Conservation (phyloP, 2,888 invertebrate species). For the Pseudococcus longispinus region DNA sequence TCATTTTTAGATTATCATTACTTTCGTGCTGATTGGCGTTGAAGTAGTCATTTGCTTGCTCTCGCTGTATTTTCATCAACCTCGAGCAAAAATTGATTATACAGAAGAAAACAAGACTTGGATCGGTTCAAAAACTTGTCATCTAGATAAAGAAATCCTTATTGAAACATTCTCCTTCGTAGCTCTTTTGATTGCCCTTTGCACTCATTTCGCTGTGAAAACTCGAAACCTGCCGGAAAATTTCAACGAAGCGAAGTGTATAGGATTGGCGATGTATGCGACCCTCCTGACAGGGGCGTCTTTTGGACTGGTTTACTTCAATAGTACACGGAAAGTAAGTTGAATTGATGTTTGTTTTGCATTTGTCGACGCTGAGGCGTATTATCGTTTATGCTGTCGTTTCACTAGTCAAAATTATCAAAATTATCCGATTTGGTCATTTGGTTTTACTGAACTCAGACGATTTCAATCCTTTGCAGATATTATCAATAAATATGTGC, state of each 20-base stretch:
- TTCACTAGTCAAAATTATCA: not conserved
- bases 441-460: not conserved
- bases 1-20: not conserved
- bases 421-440: not conserved
- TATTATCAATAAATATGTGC: conserved; percentile 68
- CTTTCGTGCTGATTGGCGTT: not conserved
- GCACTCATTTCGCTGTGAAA: conserved; percentile 79
- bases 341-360: too few relatives aligned
- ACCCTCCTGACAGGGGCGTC: conserved; percentile 81
- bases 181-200: conserved; percentile 74
- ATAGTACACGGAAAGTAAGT: conserved; percentile 65
- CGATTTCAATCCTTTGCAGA: conserved; percentile 29
- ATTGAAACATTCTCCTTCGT: conserved; percentile 75
- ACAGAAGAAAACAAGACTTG: not conserved
- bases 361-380: too few relatives aligned
- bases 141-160: not conserved
- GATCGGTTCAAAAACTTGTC: not conserved
- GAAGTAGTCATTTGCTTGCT: not conserved
- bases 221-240: conserved; percentile 82
- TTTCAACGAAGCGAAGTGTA: conserved; percentile 78
- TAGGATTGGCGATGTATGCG: conserved; percentile 83
- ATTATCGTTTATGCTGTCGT: too few relatives aligned
- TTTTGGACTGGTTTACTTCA: conserved; percentile 80
- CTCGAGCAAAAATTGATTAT: not conserved
- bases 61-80: not conserved